phyloP scores from a whole-genome alignment of 2,888 invertebrate genomes.

The Escarpia spicata region DNA sequence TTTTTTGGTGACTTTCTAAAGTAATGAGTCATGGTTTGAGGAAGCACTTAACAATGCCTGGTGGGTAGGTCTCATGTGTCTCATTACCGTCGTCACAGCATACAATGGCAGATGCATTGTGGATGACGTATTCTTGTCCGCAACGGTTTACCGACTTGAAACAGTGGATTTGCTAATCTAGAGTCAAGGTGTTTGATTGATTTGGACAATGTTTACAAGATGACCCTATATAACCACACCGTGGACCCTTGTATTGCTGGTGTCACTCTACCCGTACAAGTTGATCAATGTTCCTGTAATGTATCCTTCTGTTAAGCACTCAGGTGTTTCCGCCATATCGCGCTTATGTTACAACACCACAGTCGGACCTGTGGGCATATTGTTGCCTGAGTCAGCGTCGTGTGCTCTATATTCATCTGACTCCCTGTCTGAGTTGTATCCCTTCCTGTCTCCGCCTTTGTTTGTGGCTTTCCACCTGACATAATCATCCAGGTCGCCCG shows the following conservation, averaged over 20 bases:
- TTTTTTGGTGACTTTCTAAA: not conserved
- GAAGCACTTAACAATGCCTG: not conserved
- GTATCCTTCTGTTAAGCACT: not conserved
- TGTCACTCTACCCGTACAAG: not conserved
- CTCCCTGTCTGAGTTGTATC: not conserved
- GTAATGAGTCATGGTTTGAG: not conserved
- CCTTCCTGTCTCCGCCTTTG: slow-evolving; percentile 11
- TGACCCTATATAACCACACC: not conserved
- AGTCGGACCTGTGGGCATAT: not conserved
- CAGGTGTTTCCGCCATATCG: not conserved
- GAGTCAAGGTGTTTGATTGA: not conserved
- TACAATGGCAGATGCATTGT: not conserved
- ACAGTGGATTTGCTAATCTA: not conserved
- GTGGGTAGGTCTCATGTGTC: not conserved
- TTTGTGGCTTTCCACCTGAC: not conserved
- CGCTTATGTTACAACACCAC: not conserved
- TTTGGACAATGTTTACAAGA: not conserved
- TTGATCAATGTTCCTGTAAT: not conserved
- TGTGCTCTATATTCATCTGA: not conserved
- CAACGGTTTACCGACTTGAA: not conserved
- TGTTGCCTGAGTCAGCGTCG: not conserved
- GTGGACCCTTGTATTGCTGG: not conserved
- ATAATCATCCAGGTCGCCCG: not conserved
- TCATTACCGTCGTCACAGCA: not conserved
- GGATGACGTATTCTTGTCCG: not conserved